Percentiles rank a stretch among this genome's conserved stretches.
These are phyloP conservation scores for Leptestheria dahalacensis DNA, from an alignment of 1,140 invertebrate genomes.

Conservation along the genomic window DNA sequence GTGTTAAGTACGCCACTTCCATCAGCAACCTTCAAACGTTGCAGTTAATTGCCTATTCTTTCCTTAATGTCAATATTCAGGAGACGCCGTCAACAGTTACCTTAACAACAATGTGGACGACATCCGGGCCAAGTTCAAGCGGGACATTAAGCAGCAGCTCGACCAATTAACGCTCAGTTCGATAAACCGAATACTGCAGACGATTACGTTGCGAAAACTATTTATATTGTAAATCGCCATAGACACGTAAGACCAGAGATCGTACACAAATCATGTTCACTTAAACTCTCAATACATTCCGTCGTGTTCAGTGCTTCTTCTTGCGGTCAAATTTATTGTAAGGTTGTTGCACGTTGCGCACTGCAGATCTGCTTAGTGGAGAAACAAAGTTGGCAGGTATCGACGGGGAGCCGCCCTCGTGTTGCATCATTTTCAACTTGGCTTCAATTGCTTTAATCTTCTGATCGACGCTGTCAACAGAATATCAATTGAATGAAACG, in stretches of 20 bases:
- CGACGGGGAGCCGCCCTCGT: neutral
- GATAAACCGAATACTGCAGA: neutral
- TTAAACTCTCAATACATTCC: neutral
- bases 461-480: constrained; percentile 41
- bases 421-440: constrained; percentile 61
- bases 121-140: neutral
- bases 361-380: constrained; percentile 1
- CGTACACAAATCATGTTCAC: no score
- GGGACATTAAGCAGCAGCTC: neutral
- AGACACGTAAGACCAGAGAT: no score
- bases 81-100: neutral
- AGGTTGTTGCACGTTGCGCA: neutral
- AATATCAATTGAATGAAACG: neutral
- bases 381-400: constrained; percentile 3
- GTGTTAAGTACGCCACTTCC: neutral
- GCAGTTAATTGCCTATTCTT: neutral
- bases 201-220: neutral
- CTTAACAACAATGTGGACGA: neutral
- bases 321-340: neutral
- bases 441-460: constrained; percentile 75
- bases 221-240: no score
- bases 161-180: neutral
- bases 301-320: neutral
- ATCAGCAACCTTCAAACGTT: no score
- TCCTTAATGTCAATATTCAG: neutral